Conservation (phyloP, 2,113 vertebrate species). For the Eclectus roratus region DNA sequence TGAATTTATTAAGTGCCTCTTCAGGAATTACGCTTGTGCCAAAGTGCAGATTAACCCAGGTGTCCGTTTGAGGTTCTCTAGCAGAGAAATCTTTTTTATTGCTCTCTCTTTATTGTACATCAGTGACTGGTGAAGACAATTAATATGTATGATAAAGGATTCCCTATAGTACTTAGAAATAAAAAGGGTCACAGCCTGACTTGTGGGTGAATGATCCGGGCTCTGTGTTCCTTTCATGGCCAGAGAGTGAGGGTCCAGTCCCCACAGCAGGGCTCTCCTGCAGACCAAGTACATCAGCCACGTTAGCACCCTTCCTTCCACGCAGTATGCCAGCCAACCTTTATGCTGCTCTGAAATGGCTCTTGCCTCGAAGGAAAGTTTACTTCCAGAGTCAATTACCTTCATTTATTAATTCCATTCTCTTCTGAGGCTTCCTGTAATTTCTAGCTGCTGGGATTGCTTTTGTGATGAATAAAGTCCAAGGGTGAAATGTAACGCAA, state of each 20-base stretch:
- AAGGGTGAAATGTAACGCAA: background rate
- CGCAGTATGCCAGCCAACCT: rapidly evolving
- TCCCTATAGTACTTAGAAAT: background rate
- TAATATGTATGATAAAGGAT: background rate
- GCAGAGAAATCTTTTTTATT: background rate
- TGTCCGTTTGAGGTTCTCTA: background rate
- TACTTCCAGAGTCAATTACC: background rate
- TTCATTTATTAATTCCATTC: background rate
- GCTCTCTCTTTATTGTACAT: background rate
- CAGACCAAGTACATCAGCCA: background rate
- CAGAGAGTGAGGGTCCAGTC: background rate
- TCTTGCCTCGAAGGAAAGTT: background rate
- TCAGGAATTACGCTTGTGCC: background rate
- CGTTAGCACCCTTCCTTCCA: background rate
- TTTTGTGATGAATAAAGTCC: background rate
- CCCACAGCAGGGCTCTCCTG: background rate
- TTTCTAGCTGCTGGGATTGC: background rate
- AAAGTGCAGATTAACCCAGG: background rate
- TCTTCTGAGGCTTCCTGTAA: background rate
- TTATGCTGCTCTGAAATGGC: background rate
- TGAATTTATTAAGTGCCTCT: background rate
- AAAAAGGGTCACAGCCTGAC: background rate
- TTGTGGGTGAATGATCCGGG: background rate
- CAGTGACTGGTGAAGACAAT: background rate
- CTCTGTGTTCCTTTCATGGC: background rate